phyloP scores from a whole-genome alignment of 2,888 invertebrate species.

The Phyto melanocephala region DNA sequence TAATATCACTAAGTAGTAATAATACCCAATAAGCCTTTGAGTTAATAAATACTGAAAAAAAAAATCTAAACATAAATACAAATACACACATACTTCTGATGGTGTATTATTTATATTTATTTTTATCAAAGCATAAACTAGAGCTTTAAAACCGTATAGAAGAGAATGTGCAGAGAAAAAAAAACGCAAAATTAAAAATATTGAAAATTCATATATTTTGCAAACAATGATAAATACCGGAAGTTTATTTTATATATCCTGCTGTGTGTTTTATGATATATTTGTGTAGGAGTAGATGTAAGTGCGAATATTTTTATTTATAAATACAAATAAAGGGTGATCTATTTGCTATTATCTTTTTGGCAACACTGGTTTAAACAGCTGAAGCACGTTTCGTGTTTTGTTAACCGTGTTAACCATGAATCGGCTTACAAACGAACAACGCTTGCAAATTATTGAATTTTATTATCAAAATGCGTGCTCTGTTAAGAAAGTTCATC shows the following conservation, averaged over 20 bases:
- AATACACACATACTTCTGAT: background rate
- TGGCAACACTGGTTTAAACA: too few species aligned
- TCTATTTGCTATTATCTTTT: too few species aligned
- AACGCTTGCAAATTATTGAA: too few species aligned
- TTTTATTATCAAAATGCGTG: too few species aligned
- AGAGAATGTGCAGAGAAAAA: background rate
- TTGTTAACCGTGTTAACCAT: too few species aligned
- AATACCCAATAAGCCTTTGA: background rate
- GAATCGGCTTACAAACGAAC: too few species aligned
- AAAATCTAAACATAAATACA: background rate
- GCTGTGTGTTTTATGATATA: slow-evolving; percentile 57
- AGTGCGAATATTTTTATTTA: background rate
- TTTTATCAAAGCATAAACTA: background rate
- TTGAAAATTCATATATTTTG: slow-evolving; percentile 55
- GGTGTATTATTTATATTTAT: background rate
- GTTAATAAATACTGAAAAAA: background rate
- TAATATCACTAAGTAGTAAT: background rate
- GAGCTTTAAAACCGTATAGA: background rate
- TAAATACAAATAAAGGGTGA: too few species aligned
- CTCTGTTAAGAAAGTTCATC: too few species aligned
- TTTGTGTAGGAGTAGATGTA: background rate
- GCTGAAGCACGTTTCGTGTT: too few species aligned
- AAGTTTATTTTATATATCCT: slow-evolving; percentile 59
- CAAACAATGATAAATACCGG: slow-evolving; percentile 57
- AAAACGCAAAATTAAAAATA: slow-evolving; percentile 27